Percentiles rank a stretch among this genome's conserved stretches.
Conservation (phyloP, 2,113 vertebrate species). For the Hystrix brachyura region DNA sequence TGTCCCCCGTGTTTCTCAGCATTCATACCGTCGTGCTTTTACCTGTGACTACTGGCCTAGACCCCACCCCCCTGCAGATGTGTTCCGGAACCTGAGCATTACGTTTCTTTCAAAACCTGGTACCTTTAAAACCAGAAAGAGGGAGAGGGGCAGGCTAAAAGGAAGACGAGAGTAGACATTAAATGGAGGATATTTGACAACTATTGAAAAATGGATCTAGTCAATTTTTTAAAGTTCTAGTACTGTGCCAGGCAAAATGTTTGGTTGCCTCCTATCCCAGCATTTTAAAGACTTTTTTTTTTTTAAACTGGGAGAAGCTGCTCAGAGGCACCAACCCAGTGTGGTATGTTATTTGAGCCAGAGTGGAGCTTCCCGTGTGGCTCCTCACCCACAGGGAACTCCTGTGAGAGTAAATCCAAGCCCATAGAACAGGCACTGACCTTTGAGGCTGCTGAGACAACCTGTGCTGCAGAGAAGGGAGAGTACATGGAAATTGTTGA, state of each 20-base stretch:
- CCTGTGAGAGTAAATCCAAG: not conserved
- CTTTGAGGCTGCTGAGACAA: not conserved
- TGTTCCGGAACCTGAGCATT: not conserved
- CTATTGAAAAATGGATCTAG: not conserved
- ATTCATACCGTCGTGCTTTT: not conserved
- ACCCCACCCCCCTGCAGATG: not conserved
- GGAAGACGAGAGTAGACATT: not conserved
- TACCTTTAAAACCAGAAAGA: not conserved
- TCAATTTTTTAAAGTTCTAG: not conserved
- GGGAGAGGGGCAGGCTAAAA: not conserved
- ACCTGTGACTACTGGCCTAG: not conserved
- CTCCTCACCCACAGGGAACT: accelerated
- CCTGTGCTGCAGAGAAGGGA: not conserved
- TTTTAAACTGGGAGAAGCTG: not conserved
- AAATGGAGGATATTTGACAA: not conserved
- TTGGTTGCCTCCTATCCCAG: not conserved
- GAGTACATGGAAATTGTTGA: not conserved
- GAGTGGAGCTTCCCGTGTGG: not conserved
- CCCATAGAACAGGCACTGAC: accelerated
- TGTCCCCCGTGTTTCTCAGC: not conserved
- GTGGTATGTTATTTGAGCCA: not conserved
- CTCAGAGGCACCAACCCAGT: not conserved
- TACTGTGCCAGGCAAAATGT: not conserved
- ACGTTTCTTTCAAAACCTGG: not conserved
- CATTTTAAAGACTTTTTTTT: not conserved